phyloP scores from a whole-genome alignment of 2,797 vertebrate genomes.

The Chloroceryle inda region DNA sequence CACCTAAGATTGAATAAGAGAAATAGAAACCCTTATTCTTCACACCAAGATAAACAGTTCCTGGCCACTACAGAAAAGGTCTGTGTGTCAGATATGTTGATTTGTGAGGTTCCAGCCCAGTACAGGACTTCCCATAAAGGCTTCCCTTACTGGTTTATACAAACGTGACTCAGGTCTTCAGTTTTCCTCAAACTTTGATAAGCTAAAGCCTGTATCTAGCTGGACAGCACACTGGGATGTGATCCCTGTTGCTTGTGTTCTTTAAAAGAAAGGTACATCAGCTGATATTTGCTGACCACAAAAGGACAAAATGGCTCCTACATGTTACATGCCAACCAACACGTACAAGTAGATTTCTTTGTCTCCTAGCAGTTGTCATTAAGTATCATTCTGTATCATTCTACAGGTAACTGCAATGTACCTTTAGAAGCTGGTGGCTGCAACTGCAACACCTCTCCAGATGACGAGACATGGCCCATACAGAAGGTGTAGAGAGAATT shows the following conservation, averaged over 20 bases:
- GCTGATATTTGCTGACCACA: not conserved
- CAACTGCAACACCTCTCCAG: rapidly evolving
- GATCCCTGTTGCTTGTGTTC: not conserved
- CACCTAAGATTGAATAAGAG: not conserved
- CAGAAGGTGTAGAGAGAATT: not conserved
- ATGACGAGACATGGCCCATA: not conserved
- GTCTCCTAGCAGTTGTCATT: not conserved
- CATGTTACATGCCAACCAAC: not conserved
- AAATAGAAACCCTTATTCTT: not conserved
- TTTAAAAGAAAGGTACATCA: not conserved
- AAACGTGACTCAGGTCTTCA: not conserved
- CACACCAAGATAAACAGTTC: not conserved
- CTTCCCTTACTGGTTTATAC: not conserved
- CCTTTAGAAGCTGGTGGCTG: not conserved
- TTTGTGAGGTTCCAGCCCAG: not conserved
- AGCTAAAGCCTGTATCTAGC: not conserved
- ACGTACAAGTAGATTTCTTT: not conserved
- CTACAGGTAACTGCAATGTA: not conserved
- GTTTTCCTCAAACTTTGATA: not conserved
- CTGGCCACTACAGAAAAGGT: not conserved
- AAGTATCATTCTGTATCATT: not conserved
- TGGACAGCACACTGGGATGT: not conserved
- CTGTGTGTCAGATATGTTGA: not conserved
- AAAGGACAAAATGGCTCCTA: not conserved
- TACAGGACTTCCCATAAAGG: not conserved